These are phyloP conservation scores for Accipiter cooperii DNA, from an alignment of 2,113 vertebrate species.

Conservation along the genomic window DNA sequence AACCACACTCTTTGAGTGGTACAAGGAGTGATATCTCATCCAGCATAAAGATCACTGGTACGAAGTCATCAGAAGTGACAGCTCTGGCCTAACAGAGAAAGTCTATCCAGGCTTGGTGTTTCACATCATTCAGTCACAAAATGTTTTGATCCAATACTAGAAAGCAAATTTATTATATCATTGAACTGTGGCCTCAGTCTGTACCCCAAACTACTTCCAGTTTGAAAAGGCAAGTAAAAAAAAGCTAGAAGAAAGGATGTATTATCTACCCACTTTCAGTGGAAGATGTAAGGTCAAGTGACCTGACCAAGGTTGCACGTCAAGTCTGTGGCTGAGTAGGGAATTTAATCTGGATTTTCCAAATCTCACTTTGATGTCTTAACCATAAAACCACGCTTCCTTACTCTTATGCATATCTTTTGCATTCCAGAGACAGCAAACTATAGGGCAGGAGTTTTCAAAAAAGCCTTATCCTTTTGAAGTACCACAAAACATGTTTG, in stretches of 20 bases:
- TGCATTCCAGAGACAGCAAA: background rate
- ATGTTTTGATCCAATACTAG: background rate
- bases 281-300: slow-evolving; percentile 25
- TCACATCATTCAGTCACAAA: background rate
- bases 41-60: background rate
- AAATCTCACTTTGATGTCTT: slow-evolving; percentile 47
- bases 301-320: background rate
- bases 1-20: background rate
- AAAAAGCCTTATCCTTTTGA: slow-evolving; percentile 3
- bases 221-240: background rate
- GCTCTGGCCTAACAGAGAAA: background rate
- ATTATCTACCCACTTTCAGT: background rate
- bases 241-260: background rate
- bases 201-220: background rate
- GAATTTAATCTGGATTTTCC: slow-evolving; percentile 45
- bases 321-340: background rate
- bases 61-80: slow-evolving; percentile 15
- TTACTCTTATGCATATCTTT: background rate
- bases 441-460: background rate
- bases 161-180: background rate
- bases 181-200: background rate
- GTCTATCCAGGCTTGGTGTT: background rate
- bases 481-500: background rate
- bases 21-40: background rate
- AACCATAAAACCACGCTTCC: slow-evolving; percentile 15